Evolutionary conservation across 2,888 invertebrate species (phyloP), one percentile per base, ranked within the genome.

Genomic region (Anaspis maculata): DNA sequence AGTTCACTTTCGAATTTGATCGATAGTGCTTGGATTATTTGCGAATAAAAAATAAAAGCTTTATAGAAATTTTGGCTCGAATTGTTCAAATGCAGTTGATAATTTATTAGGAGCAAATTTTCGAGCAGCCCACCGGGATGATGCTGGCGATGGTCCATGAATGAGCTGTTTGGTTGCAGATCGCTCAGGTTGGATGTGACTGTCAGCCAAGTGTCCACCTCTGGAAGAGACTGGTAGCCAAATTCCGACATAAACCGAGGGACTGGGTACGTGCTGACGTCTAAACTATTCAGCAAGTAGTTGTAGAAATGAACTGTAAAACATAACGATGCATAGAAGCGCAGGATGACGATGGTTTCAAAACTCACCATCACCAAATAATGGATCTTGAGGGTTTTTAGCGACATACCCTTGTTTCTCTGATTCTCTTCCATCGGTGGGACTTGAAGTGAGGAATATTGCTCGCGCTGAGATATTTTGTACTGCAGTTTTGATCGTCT

Each of bases 221-320:
- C 79, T 0, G 96, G 94, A 44, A 88, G 69, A 1, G 94, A 86
- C 64, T 97, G 96, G 46, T 87, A 83, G 1, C 98, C 98, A 58
- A 91, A 99, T 64, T 99, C 98, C 0, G 97, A 95, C 3, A 83
- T 79, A 64, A 97, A 96, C 50, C 97, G 73, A 0, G 92, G 79
- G 9, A 74, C 73, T 0, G 86, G 86, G 59, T 83, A 94, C 3
- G 75, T 78, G 36, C 72, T 74, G 28, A 77, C 71, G 51, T 85
- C 69, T 91, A 92, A 97, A 32, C 81, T 77, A 54, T 97, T 82
- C 13, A 69, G 66, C 0, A 78, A 32, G 54, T 95, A 92, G 51
- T 89, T 83, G 63, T 98, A 97, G 59, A 81, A 89, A 59, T 97
- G 96, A 4, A 85, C 82, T 83, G 50, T 22, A 68, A 68, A 37